Conservation (phyloP, 2,113 vertebrate species). For the Podiceps cristatus region DNA sequence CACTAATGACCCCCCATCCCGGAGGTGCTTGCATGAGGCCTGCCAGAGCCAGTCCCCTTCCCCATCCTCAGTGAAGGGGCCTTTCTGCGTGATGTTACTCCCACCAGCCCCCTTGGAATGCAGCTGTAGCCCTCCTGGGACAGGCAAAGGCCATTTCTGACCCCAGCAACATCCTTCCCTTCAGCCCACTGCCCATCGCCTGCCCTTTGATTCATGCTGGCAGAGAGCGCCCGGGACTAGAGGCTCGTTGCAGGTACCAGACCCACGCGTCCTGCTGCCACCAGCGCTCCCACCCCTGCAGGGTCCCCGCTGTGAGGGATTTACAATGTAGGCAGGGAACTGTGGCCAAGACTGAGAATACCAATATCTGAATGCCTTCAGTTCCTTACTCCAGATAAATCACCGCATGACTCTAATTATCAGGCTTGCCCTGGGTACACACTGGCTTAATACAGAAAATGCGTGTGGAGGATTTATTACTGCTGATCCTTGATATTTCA, state of each 20-base stretch:
- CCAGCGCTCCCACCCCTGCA: background rate
- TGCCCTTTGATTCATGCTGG: background rate
- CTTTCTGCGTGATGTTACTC: background rate
- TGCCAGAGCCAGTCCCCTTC: background rate
- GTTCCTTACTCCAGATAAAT: constrained; percentile 44
- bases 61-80: background rate
- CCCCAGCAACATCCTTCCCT: background rate
- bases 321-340: background rate
- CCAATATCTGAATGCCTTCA: background rate
- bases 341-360: background rate
- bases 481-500: constrained; percentile 30
- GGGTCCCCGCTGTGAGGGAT: background rate
- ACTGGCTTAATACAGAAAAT: constrained; percentile 52
- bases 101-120: background rate
- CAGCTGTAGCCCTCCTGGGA: background rate
- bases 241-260: background rate
- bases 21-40: background rate
- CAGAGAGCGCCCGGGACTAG: rapidly evolving
- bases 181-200: rapidly evolving
- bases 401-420: constrained; percentile 36
- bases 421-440: constrained; percentile 44
- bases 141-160: background rate
- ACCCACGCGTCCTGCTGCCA: rapidly evolving
- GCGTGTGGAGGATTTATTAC: constrained; percentile 48
- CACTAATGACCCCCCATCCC: rapidly evolving